phyloP scores from a whole-genome alignment of 2,113 vertebrate genomes.

The Synchiropus splendidus region DNA sequence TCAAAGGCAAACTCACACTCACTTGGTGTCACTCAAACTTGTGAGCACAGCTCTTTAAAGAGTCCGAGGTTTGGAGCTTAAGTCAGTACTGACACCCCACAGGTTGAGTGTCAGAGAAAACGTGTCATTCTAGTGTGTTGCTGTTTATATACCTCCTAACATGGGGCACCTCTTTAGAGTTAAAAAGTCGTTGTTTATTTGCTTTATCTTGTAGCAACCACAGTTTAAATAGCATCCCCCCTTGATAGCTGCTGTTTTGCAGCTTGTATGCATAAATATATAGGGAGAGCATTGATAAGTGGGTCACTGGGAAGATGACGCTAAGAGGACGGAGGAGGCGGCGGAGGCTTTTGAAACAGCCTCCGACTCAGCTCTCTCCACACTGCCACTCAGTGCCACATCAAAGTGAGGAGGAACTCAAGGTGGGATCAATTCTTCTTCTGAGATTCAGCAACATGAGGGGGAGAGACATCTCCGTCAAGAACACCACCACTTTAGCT shows the following conservation, averaged over 20 bases:
- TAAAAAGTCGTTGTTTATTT: too few relatives aligned
- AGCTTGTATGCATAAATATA: too few relatives aligned
- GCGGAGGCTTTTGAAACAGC: slow-evolving; percentile 25
- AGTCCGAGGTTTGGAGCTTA: too few relatives aligned
- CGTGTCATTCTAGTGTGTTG: too few relatives aligned
- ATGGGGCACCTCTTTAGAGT: too few relatives aligned
- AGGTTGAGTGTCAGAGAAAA: too few relatives aligned
- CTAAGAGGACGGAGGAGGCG: slow-evolving; percentile 26
- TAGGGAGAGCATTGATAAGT: slow-evolving; percentile 27
- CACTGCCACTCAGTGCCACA: slow-evolving; percentile 34
- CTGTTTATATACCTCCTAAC: too few relatives aligned
- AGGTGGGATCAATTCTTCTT: slow-evolving; percentile 39
- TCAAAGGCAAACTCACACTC: slow-evolving; percentile 25
- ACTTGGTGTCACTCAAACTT: slow-evolving; percentile 7
- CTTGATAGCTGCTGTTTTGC: too few relatives aligned
- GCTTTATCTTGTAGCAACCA: too few relatives aligned
- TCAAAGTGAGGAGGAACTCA: slow-evolving; percentile 29
- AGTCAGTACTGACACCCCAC: too few relatives aligned
- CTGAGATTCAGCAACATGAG: not conserved
- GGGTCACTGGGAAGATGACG: slow-evolving; percentile 44
- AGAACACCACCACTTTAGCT: not conserved
- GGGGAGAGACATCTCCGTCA: not conserved
- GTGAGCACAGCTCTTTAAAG: too few relatives aligned
- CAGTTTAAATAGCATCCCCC: too few relatives aligned
- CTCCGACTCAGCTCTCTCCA: slow-evolving; percentile 41